Conservation (phyloP, 1,140 invertebrate species). For the Temnothorax nylanderi region DNA sequence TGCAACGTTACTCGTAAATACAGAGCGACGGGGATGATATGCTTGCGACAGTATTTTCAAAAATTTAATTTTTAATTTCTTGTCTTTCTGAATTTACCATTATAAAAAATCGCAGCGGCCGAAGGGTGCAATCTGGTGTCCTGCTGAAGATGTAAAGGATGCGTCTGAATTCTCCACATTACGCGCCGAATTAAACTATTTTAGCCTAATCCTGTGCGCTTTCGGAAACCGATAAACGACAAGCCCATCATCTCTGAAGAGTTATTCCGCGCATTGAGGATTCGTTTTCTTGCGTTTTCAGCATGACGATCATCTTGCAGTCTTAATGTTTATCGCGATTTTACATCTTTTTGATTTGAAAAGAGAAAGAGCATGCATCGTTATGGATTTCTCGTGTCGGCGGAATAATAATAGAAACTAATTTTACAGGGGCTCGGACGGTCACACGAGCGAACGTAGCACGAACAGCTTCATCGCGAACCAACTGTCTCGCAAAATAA, state of each 20-base stretch:
- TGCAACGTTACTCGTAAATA: background rate
- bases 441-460: background rate
- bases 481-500: background rate
- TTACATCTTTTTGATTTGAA: slow-evolving; percentile 5
- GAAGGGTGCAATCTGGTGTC: slow-evolving; percentile 81
- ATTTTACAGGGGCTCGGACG: background rate
- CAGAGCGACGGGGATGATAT: background rate
- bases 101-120: slow-evolving; percentile 81
- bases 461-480: background rate
- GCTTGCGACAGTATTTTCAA: background rate
- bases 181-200: slow-evolving; percentile 69
- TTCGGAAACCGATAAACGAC: slow-evolving; percentile 42
- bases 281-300: background rate
- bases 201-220: slow-evolving; percentile 71
- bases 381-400: background rate
- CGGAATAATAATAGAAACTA: background rate
- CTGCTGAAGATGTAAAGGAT: slow-evolving; percentile 82
- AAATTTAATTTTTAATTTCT: slow-evolving; percentile 14
- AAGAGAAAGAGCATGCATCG: background rate
- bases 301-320: background rate
- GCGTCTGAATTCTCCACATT: slow-evolving; percentile 84
- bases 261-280: background rate
- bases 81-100: slow-evolving; percentile 73
- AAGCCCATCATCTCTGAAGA: slow-evolving; percentile 36
- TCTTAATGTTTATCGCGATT: background rate